Percentiles rank a stretch among this genome's conserved stretches.
phyloP scores from a whole-genome alignment of 2,888 invertebrate genomes.

The Trichacis sp. region DNA sequence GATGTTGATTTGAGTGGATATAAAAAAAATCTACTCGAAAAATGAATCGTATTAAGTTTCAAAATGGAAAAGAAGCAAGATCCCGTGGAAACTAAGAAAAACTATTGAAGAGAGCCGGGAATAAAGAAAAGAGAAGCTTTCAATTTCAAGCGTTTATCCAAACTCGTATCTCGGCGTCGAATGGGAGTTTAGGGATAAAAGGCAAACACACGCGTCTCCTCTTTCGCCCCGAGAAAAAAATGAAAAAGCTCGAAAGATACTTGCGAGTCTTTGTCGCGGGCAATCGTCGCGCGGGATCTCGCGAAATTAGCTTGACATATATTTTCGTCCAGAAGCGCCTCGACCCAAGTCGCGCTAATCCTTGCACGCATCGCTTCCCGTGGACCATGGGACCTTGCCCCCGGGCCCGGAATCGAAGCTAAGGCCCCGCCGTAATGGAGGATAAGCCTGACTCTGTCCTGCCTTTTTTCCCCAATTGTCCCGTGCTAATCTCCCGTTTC shows the following conservation, averaged over 20 bases:
- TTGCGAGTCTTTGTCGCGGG: slow-evolving; percentile 12
- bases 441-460: slow-evolving; percentile 61
- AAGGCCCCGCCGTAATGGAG: slow-evolving; percentile 63
- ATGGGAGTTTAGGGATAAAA: slow-evolving; percentile 1
- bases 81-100: neutral
- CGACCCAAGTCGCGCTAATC: slow-evolving; percentile 58
- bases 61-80: neutral
- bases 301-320: slow-evolving; percentile 63
- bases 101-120: neutral
- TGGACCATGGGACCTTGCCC: slow-evolving; percentile 51
- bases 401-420: slow-evolving; percentile 54
- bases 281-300: slow-evolving; percentile 53
- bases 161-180: slow-evolving; percentile 6
- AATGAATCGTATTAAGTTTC: neutral
- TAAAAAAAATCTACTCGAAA: neutral
- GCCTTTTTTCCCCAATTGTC: slow-evolving; percentile 5
- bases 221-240: neutral
- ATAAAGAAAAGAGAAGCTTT: slow-evolving; percentile 6
- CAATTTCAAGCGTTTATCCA: slow-evolving; percentile 4
- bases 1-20: too few relatives aligned
- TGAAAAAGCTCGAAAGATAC: slow-evolving; percentile 1
- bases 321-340: slow-evolving; percentile 55
- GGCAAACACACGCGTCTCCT: neutral
- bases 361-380: slow-evolving; percentile 58
- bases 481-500: too few relatives aligned